Conservation (phyloP, 37 sponge, comb jelly and placozoan genomes). For the Petrosia ficiformis region DNA sequence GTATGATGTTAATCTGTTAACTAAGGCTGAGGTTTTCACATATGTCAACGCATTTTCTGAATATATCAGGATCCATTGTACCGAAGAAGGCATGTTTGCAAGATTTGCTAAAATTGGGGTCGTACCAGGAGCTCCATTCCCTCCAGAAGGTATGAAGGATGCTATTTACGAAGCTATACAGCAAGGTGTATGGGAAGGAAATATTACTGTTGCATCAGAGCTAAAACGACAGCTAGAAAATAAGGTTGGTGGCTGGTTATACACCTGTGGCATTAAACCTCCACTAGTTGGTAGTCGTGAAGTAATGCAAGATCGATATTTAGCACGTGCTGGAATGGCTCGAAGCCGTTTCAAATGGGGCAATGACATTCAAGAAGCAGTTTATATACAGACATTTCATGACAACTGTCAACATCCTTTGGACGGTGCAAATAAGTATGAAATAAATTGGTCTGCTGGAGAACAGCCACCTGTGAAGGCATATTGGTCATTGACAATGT, state of each 20-base stretch:
- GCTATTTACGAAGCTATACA: neutral
- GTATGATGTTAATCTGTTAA: neutral
- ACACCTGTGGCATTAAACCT: neutral
- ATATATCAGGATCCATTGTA: neutral
- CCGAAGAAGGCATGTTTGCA: conserved; percentile 7
- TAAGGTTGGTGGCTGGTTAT: conserved; percentile 6
- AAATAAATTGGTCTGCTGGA: neutral
- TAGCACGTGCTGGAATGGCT: conserved; percentile 6
- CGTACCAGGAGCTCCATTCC: neutral
- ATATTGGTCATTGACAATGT: conserved; percentile 26
- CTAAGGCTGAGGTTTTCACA: neutral
- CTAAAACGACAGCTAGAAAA: neutral
- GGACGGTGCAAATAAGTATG: neutral
- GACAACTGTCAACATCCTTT: conserved; percentile 1
- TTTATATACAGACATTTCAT: neutral
- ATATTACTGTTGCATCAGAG: neutral
- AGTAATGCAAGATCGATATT: conserved; percentile 16
- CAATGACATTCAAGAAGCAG: conserved; percentile 2
- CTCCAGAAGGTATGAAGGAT: neutral
- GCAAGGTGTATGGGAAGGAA: neutral
- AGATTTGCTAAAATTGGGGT: conserved; percentile 9
- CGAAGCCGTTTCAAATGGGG: neutral
- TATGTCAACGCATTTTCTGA: conserved; percentile 6
- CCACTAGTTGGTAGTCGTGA: conserved; percentile 2
- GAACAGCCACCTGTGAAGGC: neutral